phyloP scores from a whole-genome alignment of 2,888 invertebrate species.

The Venusia cambrica region DNA sequence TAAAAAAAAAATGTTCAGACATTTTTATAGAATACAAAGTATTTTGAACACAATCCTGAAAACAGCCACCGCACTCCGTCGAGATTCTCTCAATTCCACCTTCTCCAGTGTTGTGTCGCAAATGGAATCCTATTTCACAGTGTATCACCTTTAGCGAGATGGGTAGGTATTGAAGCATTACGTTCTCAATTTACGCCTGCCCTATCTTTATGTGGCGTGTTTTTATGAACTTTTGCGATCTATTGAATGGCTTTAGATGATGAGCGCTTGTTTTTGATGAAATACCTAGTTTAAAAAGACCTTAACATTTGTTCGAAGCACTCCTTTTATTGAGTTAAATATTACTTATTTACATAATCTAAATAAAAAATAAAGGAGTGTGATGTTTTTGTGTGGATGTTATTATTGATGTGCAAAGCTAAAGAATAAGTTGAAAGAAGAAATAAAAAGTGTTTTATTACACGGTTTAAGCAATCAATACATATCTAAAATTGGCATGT shows the following conservation, averaged over 20 bases:
- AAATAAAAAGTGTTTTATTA: too few species aligned
- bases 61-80: slow-evolving; percentile 4
- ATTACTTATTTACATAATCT: slow-evolving; percentile 4
- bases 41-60: slow-evolving; percentile 5
- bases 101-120: slow-evolving; percentile 11
- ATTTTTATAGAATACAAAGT: background rate
- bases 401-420: too few species aligned
- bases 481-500: too few species aligned
- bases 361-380: too few species aligned
- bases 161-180: slow-evolving; percentile 30
- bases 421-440: too few species aligned
- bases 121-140: slow-evolving; percentile 21
- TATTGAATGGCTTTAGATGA: slow-evolving; percentile 17
- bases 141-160: slow-evolving; percentile 19
- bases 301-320: too few species aligned
- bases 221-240: slow-evolving; percentile 19
- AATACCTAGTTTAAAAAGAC: too few species aligned
- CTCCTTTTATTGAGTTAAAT: slow-evolving; percentile 9
- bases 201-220: slow-evolving; percentile 27
- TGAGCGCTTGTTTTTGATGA: too few species aligned
- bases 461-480: too few species aligned
- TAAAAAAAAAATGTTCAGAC: too few species aligned
- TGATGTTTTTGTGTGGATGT: too few species aligned
- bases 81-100: slow-evolving; percentile 16
- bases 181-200: slow-evolving; percentile 25